Evolutionary conservation across 2,113 vertebrate species (phyloP).

Genomic region (Tetrao urogallus): DNA sequence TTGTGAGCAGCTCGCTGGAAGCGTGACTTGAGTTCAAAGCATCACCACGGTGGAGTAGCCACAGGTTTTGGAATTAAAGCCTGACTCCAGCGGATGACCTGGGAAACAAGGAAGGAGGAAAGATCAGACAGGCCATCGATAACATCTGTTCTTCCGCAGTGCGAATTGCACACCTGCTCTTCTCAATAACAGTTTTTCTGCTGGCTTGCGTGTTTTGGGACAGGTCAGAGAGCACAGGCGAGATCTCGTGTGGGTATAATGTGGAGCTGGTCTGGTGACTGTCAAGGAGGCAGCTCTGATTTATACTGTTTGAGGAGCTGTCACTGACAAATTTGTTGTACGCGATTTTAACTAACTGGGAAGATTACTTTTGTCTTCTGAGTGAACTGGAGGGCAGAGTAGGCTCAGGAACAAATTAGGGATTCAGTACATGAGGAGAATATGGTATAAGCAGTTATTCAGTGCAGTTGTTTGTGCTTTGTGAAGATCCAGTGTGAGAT

Average conservation of each 20-base stretch:
- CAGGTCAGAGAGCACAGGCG: background rate
- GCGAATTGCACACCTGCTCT: background rate
- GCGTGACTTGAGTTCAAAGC: background rate
- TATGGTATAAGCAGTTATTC: background rate
- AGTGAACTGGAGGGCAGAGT: background rate
- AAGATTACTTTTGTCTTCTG: background rate
- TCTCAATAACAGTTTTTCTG: background rate
- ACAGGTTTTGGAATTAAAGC: background rate
- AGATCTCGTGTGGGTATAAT: background rate
- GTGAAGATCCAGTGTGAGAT: background rate
- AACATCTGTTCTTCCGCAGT: background rate
- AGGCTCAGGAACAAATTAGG: background rate
- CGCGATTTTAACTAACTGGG: background rate
- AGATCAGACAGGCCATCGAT: background rate
- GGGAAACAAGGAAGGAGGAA: background rate
- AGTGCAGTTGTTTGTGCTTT: background rate
- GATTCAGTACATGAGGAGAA: background rate
- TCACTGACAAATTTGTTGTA: background rate
- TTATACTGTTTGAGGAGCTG: background rate
- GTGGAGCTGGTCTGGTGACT: background rate
- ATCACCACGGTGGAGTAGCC: background rate
- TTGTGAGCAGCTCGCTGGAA: constrained; percentile 16
- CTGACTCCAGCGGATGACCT: background rate
- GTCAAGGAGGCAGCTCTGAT: background rate
- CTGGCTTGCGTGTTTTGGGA: background rate